Evolutionary conservation across 37 sponge, comb jelly and placozoan species (phyloP).

Genomic region (Eunapius fragilis): DNA sequence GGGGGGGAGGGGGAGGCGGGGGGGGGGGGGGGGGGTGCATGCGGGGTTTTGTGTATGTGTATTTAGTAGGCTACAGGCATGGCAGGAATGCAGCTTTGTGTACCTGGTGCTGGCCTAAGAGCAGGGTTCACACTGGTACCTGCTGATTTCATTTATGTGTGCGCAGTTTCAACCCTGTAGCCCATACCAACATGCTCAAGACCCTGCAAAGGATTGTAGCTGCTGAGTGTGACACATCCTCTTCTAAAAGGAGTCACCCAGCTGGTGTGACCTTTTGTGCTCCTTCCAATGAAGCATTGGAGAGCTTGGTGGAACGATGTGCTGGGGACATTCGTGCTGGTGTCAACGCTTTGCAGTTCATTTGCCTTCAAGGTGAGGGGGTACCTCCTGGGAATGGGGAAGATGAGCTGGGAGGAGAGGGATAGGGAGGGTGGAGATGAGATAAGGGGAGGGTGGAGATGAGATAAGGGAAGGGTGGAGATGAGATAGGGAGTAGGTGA

Average conservation of each 20-base stretch:
- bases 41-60: no score
- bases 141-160: not conserved
- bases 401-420: not conserved
- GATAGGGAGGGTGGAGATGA: not conserved
- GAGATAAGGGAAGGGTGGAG: not conserved
- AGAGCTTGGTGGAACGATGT: slow-evolving; percentile 47
- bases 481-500: not conserved
- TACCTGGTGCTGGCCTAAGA: not conserved
- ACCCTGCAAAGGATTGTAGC: slow-evolving; percentile 52
- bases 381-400: not conserved
- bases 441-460: not conserved
- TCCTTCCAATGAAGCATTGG: slow-evolving; percentile 61
- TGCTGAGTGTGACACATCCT: slow-evolving; percentile 26
- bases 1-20: no score
- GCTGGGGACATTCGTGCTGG: slow-evolving; percentile 80
- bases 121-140: not conserved
- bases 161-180: slow-evolving; percentile 71
- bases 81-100: no score
- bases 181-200: slow-evolving; percentile 78
- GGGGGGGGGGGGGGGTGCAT: no score
- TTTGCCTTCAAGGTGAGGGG: slow-evolving; percentile 19
- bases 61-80: no score
- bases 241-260: not conserved
- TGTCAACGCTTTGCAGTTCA: slow-evolving; percentile 81
- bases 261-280: slow-evolving; percentile 17